Base-by-base conservation (phyloP, 2,797 vertebrate species). In the Oreonectes daqikongensis region DNA sequence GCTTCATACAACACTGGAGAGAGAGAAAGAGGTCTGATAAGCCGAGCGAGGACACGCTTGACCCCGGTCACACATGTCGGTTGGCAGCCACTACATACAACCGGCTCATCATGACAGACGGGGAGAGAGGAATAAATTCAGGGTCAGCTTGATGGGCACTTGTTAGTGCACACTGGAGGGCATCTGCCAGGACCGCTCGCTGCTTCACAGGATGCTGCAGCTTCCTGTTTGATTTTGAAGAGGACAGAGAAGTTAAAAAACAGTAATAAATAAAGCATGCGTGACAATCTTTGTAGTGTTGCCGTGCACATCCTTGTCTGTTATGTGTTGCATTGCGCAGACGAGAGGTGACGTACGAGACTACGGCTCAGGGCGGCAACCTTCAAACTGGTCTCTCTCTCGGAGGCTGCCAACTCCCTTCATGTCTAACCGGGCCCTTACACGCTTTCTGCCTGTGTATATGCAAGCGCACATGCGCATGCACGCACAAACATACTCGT, bases 291-390 rank as follows among this genome's bases (percentile, higher is more conserved):
- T 88, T 87, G 89, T 90, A 87, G 86, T 86, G 84, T 90, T 92
- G 91, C 90, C 83, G 82, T 85, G 86, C 89, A 90, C 87, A 90
- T 92, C 89, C 84, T 83, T 84, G 86, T 88, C 87, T 89, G 89
- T 93, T 91, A 91, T 90, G 90, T 90, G 90, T 92, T 91, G 91
- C 90, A 89, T 86, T 87, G 88, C 89, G 88, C 89, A 90, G 91
- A 92, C 86, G 81, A 90, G 87, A 88, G 89, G 83, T 87, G 88
- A 91, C 91, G 90, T 92, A 92, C 90, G 92, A 93, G 88, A 91
- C 91, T 89, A 89, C 88, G 88, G 90, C 90, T 88, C 87, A 85
- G 85, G 88, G 91, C 90, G 89, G 88, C 90, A 92, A 92, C 92
- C 92, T 90, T 91, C 89, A 90, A 89, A 90, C 92, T 90, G 85